Evolutionary conservation across 1,140 invertebrate genomes (phyloP), one percentile per base, ranked within the genome.

Genomic region (Lepidurus arcticus): DNA sequence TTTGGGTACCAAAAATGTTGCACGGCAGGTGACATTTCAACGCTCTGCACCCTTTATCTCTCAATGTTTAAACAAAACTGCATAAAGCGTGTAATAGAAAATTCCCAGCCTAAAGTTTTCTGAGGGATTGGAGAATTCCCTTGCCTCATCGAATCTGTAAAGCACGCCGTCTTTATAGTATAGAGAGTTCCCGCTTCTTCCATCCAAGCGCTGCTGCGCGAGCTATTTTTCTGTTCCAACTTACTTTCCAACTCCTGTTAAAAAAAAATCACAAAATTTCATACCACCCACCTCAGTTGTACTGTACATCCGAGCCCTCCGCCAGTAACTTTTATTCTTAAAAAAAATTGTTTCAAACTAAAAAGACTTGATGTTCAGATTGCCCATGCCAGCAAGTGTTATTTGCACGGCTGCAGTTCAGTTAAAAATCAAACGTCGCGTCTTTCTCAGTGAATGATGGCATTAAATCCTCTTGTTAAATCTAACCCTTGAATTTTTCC

Each of bases 351-450:
- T 34, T 34, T 34, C 4, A 34, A 34, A 3, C 2, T 34, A 34
- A 34, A 34, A 34, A 34, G 34, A 34, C 34, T 34, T 34, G 34
- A 34, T 34, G 34, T 34, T 4, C 34, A 34, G 34, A 34, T 34
- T 34, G 34, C 34, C 34, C 34, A 34, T 34, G 3, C 34, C 34
- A 16, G 16, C 53, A 65, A 65, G 16, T 21, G 53, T 65, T 65
- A 1, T 21, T 65, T 21, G 13, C 53, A 65, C 47, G 47, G 47
- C 2, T 65, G 13, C 47, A n/a, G 47, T n/a, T 65, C 47, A 7
- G 53, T 65, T 65, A 65, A 21, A 65, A 65, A 65, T 65, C 53
- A 65, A 65, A 65, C 53, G 53, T 65, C 53, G n/a, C 16, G 53
- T 65, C 10, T 65, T 65, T 65, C 53, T 65, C 53, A 65, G 53